Percentiles rank a stretch among this genome's conserved stretches.
Evolutionary conservation across 2,888 invertebrate species (phyloP).

Genomic region (Thyatira batis): DNA sequence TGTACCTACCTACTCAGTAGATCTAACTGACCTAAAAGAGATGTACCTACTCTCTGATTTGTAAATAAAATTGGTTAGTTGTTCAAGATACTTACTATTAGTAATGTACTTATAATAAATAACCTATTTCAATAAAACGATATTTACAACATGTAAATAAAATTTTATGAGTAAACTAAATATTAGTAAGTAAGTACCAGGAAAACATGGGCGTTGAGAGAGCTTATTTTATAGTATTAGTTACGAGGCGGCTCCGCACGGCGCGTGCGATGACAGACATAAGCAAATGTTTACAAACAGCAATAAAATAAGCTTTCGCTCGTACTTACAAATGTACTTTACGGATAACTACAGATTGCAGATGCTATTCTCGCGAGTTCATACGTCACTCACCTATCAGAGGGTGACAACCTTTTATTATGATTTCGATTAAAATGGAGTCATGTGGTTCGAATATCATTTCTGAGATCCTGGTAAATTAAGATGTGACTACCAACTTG

Average conservation of each 20-base stretch:
- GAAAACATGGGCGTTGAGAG: constrained; percentile 2
- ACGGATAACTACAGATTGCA: neutral
- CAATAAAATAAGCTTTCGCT: constrained; percentile 11
- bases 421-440: neutral
- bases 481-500: neutral
- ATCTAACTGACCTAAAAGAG: too few relatives aligned
- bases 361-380: neutral
- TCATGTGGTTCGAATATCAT: neutral
- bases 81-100: too few relatives aligned
- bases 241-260: neutral
- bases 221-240: constrained; percentile 3
- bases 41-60: too few relatives aligned
- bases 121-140: too few relatives aligned
- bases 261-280: constrained; percentile 13
- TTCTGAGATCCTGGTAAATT: neutral
- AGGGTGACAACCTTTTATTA: neutral
- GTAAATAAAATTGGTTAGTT: too few relatives aligned
- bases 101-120: too few relatives aligned
- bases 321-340: neutral
- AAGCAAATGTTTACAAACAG: constrained; percentile 18
- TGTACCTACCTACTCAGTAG: too few relatives aligned
- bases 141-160: too few relatives aligned
- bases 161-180: neutral
- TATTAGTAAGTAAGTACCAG: neutral
- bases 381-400: neutral